Conservation (phyloP, 1,140 invertebrate genomes). For the Aporrectodea caliginosa region DNA sequence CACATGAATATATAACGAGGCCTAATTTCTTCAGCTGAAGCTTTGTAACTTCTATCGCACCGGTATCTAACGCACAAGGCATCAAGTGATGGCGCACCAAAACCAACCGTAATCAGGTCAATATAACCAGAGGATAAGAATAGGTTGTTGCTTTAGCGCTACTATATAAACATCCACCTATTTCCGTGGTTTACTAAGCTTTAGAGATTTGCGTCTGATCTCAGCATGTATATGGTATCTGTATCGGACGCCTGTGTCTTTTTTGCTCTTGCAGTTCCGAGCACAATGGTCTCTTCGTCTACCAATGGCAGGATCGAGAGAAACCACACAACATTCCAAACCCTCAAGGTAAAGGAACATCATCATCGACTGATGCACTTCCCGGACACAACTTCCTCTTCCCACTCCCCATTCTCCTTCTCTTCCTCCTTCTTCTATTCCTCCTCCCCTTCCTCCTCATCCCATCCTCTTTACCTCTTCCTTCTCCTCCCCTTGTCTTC, state of each 20-base stretch:
- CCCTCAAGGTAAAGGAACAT: conserved; percentile 30
- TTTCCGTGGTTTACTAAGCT: too few species aligned
- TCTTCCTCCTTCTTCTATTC: too few species aligned
- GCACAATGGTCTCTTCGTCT: conserved; percentile 30
- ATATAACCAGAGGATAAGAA: neutral
- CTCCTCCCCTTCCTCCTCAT: too few species aligned
- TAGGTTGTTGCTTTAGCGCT: neutral
- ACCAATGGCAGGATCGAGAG: conserved; percentile 32
- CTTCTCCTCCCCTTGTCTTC: too few species aligned
- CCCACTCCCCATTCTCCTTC: too few species aligned
- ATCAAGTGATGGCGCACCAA: neutral
- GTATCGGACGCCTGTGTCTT: too few species aligned
- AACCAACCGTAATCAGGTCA: neutral
- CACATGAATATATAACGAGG: too few species aligned
- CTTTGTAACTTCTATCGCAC: too few species aligned
- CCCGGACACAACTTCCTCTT: too few species aligned
- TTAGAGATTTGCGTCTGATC: neutral
- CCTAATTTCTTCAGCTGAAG: neutral
- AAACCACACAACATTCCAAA: conserved; percentile 30
- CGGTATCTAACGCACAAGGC: too few species aligned
- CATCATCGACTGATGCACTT: too few species aligned
- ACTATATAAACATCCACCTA: neutral
- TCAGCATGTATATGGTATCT: neutral
- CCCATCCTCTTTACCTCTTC: too few species aligned
- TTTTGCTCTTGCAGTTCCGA: conserved; percentile 24